Evolutionary conservation across 2,888 invertebrate species (phyloP).

Genomic region (Spicauda simplicius): DNA sequence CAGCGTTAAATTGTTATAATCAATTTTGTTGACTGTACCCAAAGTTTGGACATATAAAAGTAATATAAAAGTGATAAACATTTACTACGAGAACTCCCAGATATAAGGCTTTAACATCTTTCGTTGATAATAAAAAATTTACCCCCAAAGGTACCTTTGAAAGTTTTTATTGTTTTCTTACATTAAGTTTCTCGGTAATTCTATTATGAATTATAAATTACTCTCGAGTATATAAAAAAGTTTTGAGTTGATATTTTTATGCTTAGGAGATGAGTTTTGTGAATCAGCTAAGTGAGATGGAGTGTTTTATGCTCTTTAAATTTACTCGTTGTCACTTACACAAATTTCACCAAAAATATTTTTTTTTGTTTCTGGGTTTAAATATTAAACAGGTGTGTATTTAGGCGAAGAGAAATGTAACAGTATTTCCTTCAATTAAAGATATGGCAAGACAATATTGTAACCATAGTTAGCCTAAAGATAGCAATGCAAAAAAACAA

Average conservation of each 20-base stretch:
- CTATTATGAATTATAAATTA: conserved; percentile 34
- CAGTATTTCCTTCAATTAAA: too few species aligned
- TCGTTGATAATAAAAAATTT: conserved; percentile 44
- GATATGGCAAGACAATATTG: too few species aligned
- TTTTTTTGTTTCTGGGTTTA: too few species aligned
- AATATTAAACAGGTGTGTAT: too few species aligned
- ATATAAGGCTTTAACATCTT: conserved; percentile 41
- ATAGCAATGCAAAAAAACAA: too few species aligned
- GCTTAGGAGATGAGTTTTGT: conserved; percentile 16
- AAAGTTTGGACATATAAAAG: conserved; percentile 22
- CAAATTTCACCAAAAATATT: too few species aligned
- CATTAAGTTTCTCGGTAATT: conserved; percentile 30
- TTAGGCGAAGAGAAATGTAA: too few species aligned
- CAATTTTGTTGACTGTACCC: conserved; percentile 18
- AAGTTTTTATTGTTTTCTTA: conserved; percentile 42
- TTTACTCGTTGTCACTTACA: too few species aligned
- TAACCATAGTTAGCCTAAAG: too few species aligned
- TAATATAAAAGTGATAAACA: conserved; percentile 34
- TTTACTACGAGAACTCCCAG: conserved; percentile 26
- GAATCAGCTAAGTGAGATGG: conserved; percentile 17
- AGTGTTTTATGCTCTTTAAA: conserved; percentile 6
- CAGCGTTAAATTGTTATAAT: not conserved
- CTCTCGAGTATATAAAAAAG: conserved; percentile 29
- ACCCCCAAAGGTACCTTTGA: conserved; percentile 35
- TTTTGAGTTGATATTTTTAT: conserved; percentile 21